Evolutionary conservation across 2,888 invertebrate species (phyloP).

Genomic region (Chrysopilus asiliformis): DNA sequence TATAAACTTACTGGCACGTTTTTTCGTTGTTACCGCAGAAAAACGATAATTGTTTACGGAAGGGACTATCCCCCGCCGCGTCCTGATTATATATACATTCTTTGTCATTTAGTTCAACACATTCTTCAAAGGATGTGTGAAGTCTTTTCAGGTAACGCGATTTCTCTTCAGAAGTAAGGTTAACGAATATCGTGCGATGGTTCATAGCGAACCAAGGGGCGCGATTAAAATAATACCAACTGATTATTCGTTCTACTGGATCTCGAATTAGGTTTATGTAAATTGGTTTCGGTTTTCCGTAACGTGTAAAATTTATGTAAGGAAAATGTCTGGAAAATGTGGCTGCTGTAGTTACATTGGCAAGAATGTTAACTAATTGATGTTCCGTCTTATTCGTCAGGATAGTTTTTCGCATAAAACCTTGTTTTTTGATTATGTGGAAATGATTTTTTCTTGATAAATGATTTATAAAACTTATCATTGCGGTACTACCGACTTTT

Average conservation of each 20-base stretch:
- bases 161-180: too few species aligned
- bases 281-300: constrained; percentile 61
- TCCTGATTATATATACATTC: constrained; percentile 53
- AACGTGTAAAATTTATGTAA: constrained; percentile 72
- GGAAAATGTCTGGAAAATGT: constrained; percentile 79
- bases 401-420: constrained; percentile 10
- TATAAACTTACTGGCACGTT: constrained; percentile 56
- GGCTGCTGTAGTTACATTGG: constrained; percentile 57
- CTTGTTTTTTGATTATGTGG: constrained; percentile 63
- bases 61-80: constrained; percentile 51
- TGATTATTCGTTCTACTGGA: constrained; percentile 74
- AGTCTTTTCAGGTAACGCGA: constrained; percentile 51
- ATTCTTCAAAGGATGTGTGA: constrained; percentile 63
- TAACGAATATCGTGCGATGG: constrained; percentile 68
- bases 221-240: constrained; percentile 76
- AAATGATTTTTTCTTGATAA: constrained; percentile 45
- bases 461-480: constrained; percentile 64
- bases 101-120: constrained; percentile 64
- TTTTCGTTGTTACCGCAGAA: constrained; percentile 71
- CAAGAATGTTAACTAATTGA: constrained; percentile 51
- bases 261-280: constrained; percentile 78
- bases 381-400: constrained; percentile 60
- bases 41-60: constrained; percentile 69
- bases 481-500: constrained; percentile 82
- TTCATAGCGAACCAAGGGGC: constrained; percentile 82